A percentile compares a stretch with the other conserved stretches of the same genome.
These are phyloP conservation scores for Sinocyclocheilus anophthalmus DNA, from an alignment of 2,113 vertebrate genomes.

Conservation along the genomic window DNA sequence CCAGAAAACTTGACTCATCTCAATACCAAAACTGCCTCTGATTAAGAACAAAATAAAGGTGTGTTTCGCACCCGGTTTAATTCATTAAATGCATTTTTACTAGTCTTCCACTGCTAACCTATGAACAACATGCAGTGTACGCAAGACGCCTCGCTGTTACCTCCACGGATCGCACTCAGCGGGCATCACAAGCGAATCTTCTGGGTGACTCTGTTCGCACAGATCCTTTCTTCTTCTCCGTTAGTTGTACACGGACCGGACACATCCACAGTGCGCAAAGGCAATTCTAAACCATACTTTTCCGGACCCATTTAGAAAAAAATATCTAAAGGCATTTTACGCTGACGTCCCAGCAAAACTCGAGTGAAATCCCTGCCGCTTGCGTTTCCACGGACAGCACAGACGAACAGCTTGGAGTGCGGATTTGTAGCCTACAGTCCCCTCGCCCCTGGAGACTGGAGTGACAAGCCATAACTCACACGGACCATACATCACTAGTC, in stretches of 20 bases:
- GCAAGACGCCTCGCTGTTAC: background rate
- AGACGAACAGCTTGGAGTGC: background rate
- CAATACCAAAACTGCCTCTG: background rate
- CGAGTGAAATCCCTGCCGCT: background rate
- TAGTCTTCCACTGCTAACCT: background rate
- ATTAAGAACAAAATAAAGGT: background rate
- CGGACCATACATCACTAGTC: conserved; percentile 4
- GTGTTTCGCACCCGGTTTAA: background rate
- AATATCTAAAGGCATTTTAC: background rate
- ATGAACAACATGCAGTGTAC: background rate
- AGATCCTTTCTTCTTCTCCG: background rate
- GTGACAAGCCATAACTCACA: conserved; percentile 29
- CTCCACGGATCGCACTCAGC: background rate
- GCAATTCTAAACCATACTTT: background rate
- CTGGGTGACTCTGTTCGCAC: background rate
- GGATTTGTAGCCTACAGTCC: background rate
- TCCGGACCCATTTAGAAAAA: background rate
- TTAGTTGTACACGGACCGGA: conserved; percentile 2
- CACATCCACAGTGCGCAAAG: background rate
- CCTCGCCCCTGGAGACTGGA: background rate
- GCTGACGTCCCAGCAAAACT: background rate
- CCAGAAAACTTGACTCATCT: background rate
- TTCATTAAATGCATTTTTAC: background rate
- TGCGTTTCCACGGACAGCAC: background rate
- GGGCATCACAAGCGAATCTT: background rate